phyloP scores from a whole-genome alignment of 2,113 vertebrate genomes.

The Poeciliopsis turrubarensis region DNA sequence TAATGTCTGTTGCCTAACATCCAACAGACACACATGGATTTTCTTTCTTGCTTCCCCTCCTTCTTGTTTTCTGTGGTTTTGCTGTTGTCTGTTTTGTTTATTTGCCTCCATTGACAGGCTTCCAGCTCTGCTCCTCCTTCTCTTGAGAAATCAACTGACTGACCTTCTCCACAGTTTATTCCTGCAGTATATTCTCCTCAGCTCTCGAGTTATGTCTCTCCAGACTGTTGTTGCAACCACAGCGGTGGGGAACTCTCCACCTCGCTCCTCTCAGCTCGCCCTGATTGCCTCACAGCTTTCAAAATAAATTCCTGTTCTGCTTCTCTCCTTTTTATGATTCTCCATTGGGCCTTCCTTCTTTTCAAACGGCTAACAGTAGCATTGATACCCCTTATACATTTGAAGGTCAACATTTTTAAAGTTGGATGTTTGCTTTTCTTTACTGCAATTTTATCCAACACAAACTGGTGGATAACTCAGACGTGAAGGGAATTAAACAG shows the following conservation, averaged over 20 bases:
- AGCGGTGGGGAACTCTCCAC: background rate
- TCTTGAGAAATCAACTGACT: background rate
- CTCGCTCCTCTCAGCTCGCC: no score
- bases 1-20: no score
- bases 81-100: no score
- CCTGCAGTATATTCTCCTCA: background rate
- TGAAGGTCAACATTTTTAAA: background rate
- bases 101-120: no score
- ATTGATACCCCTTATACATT: background rate
- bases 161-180: background rate
- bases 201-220: background rate
- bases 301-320: background rate
- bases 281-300: background rate
- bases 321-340: background rate
- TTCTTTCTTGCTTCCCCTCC: background rate
- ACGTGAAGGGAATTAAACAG: no score
- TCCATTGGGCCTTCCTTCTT: background rate
- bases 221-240: background rate
- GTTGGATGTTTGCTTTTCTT: no score
- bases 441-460: no score
- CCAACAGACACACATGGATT: no score
- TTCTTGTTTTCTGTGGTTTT: background rate
- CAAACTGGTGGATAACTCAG: no score
- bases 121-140: background rate
- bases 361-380: background rate